Conservation (phyloP, 2,113 vertebrate species). For the Charadrius vociferus region DNA sequence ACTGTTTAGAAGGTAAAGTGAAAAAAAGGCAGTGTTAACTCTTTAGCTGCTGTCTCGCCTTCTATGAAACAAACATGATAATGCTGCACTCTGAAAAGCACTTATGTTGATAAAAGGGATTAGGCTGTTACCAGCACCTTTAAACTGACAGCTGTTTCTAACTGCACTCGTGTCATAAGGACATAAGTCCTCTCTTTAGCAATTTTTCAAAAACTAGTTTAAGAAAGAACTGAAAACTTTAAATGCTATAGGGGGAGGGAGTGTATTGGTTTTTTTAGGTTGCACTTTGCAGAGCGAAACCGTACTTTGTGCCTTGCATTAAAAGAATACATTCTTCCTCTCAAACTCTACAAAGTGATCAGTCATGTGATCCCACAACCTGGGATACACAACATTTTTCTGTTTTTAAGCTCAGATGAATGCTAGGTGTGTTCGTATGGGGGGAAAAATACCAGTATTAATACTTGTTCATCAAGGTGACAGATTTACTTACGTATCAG, state of each 20-base stretch:
- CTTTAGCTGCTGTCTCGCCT: not conserved
- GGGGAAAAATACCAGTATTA: not conserved
- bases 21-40: not conserved
- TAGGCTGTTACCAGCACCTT: not conserved
- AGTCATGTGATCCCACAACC: not conserved
- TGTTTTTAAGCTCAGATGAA: not conserved
- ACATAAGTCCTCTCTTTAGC: not conserved
- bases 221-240: not conserved
- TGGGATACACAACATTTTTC: not conserved
- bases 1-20: not conserved
- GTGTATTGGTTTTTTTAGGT: too few species aligned
- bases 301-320: not conserved
- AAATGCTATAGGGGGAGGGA: not conserved
- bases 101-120: not conserved
- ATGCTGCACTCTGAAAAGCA: not conserved
- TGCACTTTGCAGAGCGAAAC: not conserved
- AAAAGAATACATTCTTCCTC: not conserved
- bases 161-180: not conserved
- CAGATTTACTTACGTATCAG: not conserved
- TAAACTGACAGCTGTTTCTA: not conserved
- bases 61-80: not conserved
- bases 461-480: not conserved
- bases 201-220: not conserved
- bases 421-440: not conserved
- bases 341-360: not conserved